phyloP scores from a whole-genome alignment of 2,113 vertebrate species.

The Hyperoodon ampullatus region DNA sequence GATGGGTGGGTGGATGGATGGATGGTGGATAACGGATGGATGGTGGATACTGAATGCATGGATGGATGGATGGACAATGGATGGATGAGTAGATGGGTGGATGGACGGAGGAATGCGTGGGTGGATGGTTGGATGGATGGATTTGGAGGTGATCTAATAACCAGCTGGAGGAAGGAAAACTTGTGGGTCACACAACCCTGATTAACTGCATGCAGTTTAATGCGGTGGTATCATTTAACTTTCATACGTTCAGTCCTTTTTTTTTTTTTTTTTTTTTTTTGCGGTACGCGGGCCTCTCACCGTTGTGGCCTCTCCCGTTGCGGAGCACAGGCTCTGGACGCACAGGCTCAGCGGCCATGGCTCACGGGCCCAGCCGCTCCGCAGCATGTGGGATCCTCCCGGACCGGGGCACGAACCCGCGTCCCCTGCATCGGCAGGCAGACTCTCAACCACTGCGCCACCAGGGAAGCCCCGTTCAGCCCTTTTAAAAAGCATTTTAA shows the following conservation, averaged over 20 bases:
- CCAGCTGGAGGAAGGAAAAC: background rate
- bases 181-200: background rate
- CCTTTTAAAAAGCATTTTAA: background rate
- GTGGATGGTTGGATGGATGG: background rate
- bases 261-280: too few species aligned
- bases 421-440: too few species aligned
- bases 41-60: background rate
- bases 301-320: too few species aligned
- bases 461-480: too few species aligned
- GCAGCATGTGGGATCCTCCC: too few species aligned
- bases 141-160: background rate
- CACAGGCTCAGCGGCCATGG: too few species aligned
- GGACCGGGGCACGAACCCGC: too few species aligned
- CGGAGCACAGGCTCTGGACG: too few species aligned
- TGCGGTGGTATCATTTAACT: background rate
- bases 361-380: too few species aligned
- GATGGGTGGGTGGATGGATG: background rate
- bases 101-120: background rate
- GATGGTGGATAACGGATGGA: rapidly evolving
- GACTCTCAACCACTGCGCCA: too few species aligned
- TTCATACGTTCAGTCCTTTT: rapidly evolving
- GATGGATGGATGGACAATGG: background rate
- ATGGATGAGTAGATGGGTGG: rapidly evolving
- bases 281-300: too few species aligned
- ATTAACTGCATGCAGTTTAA: background rate